These are phyloP conservation scores for Cistogaster globosa DNA, from an alignment of 2,888 invertebrate species.

Conservation along the genomic window DNA sequence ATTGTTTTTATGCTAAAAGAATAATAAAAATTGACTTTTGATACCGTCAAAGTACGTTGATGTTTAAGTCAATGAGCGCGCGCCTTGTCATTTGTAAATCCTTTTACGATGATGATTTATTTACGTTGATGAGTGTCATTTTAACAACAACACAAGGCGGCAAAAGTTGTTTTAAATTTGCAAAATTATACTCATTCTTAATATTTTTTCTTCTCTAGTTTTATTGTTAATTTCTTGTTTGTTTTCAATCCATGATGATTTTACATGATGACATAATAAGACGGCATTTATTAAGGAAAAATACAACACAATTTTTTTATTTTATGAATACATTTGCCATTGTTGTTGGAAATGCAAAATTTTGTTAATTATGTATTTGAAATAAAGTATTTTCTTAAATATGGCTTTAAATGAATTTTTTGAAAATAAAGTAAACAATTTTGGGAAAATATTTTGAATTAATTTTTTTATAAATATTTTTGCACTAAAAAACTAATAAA, in stretches of 20 bases:
- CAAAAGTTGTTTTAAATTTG: conserved; percentile 61
- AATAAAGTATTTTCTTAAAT: not conserved
- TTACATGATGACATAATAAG: conserved; percentile 66
- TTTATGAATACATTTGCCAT: conserved; percentile 62
- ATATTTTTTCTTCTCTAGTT: conserved; percentile 32
- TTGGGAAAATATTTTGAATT: too few species aligned
- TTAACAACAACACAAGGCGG: conserved; percentile 63
- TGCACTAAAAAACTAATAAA: too few species aligned
- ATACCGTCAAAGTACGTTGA: conserved; percentile 4
- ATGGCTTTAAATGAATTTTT: not conserved
- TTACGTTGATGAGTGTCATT: conserved; percentile 63
- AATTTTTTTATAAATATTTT: too few species aligned
- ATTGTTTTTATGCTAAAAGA: not conserved
- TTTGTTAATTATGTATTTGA: not conserved
- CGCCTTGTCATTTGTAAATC: conserved; percentile 63
- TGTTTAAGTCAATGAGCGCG: conserved; percentile 45
- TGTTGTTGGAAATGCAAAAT: not conserved
- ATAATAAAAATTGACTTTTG: conserved; percentile 12
- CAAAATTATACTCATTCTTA: conserved; percentile 36
- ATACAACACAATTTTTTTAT: conserved; percentile 63
- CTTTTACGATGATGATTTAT: conserved; percentile 71
- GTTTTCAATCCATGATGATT: conserved; percentile 41
- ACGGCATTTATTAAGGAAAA: conserved; percentile 61
- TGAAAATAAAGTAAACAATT: too few species aligned
- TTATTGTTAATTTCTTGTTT: conserved; percentile 20